Evolutionary conservation across 2,888 invertebrate genomes (phyloP).

Genomic region (Adelognathus sp.): DNA sequence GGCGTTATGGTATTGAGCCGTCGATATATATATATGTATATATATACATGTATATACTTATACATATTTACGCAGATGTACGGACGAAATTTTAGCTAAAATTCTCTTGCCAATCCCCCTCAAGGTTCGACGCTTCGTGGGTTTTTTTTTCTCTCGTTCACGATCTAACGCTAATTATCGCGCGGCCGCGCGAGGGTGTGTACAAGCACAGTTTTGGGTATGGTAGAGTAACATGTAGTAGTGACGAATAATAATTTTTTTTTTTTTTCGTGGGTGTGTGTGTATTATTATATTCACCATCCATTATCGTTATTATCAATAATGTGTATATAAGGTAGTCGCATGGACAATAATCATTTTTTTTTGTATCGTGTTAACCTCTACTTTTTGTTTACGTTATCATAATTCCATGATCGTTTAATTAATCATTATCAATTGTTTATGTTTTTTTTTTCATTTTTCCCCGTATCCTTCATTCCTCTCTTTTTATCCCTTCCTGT

Average conservation of each 20-base stretch:
- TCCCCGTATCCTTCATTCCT: constrained; percentile 53
- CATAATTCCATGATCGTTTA: constrained; percentile 64
- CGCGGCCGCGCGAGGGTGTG: constrained; percentile 35
- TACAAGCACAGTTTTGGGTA: constrained; percentile 56
- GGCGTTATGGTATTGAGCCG: too few relatives aligned
- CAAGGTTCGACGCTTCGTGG: not conserved
- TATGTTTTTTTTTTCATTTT: constrained; percentile 38
- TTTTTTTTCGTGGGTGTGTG: constrained; percentile 64
- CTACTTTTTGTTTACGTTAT: constrained; percentile 63
- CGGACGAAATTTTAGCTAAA: constrained; percentile 7
- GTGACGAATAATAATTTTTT: constrained; percentile 58
- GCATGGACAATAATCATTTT: constrained; percentile 65
- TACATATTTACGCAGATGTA: constrained; percentile 20
- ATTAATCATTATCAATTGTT: constrained; percentile 63
- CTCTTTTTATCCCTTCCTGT: constrained; percentile 62
- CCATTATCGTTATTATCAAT: constrained; percentile 68
- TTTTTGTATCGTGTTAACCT: constrained; percentile 66
- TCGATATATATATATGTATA: too few relatives aligned
- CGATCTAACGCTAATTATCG: constrained; percentile 33
- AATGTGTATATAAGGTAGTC: constrained; percentile 69
- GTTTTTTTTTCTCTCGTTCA: constrained; percentile 6
- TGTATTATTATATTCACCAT: constrained; percentile 69
- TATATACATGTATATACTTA: constrained; percentile 5
- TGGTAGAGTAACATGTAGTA: constrained; percentile 56
- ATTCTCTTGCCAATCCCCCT: not conserved